These are phyloP conservation scores for Cartodere bifasciata DNA, from an alignment of 2,888 invertebrate genomes.

Conservation along the genomic window DNA sequence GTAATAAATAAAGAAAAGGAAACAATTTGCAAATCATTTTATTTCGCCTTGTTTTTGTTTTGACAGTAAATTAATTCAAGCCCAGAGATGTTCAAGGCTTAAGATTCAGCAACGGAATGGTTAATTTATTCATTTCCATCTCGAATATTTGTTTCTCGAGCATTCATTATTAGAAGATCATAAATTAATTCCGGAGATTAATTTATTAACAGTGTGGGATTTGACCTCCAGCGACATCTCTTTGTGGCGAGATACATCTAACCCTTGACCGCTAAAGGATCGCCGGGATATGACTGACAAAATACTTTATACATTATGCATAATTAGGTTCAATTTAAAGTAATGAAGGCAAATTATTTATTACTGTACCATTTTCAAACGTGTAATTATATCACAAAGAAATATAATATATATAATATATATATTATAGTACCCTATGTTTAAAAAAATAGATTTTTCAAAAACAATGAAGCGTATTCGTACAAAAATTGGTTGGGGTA, in stretches of 20 bases:
- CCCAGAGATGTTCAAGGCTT: conserved; percentile 12
- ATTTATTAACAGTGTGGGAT: conserved; percentile 23
- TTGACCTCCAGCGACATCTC: conserved; percentile 12
- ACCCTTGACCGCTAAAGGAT: conserved; percentile 16
- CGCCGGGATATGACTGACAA: no score
- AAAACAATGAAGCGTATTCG: no score
- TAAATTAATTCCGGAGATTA: conserved; percentile 29
- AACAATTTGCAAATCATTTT: conserved; percentile 27
- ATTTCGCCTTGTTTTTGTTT: conserved; percentile 24
- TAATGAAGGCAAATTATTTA: no score
- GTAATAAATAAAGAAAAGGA: conserved; percentile 24
- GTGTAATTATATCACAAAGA: no score
- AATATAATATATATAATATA: no score
- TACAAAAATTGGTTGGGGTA: no score
- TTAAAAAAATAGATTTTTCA: no score
- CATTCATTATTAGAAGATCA: conserved; percentile 29
- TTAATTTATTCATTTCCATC: conserved; percentile 27
- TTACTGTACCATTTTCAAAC: no score
- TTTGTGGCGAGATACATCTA: conserved; percentile 12
- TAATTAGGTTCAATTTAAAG: no score
- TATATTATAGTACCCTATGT: no score
- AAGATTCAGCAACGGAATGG: conserved; percentile 24
- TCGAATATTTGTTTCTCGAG: conserved; percentile 27
- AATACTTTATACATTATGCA: no score
- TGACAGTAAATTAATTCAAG: conserved; percentile 27